phyloP scores from a whole-genome alignment of 2,113 vertebrate species.

The Gallinago jamesoni region DNA sequence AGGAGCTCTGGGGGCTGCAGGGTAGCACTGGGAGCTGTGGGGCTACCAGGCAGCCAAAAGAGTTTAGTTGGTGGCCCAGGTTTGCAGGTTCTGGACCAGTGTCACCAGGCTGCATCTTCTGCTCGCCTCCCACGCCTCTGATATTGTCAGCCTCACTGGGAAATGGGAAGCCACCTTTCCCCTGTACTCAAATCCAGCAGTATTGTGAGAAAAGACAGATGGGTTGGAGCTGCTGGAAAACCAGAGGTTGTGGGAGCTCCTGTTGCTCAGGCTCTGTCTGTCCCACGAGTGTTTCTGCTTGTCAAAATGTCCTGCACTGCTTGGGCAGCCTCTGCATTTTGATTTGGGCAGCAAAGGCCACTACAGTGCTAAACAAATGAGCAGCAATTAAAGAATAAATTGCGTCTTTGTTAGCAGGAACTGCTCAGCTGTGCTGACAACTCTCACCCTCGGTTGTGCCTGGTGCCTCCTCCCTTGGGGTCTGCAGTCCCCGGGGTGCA shows the following conservation, averaged over 20 bases:
- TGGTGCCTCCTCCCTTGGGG: neutral
- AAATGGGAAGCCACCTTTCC: neutral
- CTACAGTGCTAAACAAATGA: neutral
- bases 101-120: neutral
- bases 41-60: neutral
- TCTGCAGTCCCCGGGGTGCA: neutral
- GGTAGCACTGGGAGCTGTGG: neutral
- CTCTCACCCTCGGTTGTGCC: fast-evolving
- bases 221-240: neutral
- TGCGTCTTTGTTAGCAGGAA: neutral
- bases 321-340: neutral
- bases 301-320: neutral
- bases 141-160: neutral
- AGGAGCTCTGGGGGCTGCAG: neutral
- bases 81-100: neutral
- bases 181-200: neutral
- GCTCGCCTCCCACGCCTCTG: fast-evolving
- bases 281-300: neutral
- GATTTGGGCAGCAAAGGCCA: neutral
- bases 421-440: neutral
- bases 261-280: neutral
- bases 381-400: neutral
- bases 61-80: neutral
- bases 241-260: neutral
- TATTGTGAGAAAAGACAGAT: neutral